Evolutionary conservation across 2,113 vertebrate species (phyloP), one percentile per base, ranked within the genome.

Genomic region (Nerophis lumbriciformis): DNA sequence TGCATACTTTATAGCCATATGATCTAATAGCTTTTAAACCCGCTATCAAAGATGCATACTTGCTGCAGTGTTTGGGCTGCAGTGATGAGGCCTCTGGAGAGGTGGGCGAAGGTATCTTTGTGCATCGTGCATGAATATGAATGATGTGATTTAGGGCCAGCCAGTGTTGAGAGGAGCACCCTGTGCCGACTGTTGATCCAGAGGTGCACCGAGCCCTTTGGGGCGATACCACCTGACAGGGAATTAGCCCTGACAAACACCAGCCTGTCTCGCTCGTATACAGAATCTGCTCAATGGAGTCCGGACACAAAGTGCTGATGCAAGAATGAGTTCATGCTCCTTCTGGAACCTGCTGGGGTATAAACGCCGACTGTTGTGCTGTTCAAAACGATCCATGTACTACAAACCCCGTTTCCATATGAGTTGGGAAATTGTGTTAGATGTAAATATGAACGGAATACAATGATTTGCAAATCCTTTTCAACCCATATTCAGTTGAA

Each of bases 71-170:
- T 73, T 81, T 77, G 55, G 63, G 79, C 68, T 85, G 64, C 69
- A 69, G 84, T 77, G 83, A 83, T 78, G 69, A 81, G 74, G 71
- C 76, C 81, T 83, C 79, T 68, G 71, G 79, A 83, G 81, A 83
- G 53, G 63, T n/a, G 44, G 65, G 65, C 42, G 58, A 57, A 47
- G 56, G 59, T 66, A 70, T 79, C 59, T 70, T 14, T 75, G 68
- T 77, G 56, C 60, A 59, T 62, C 47, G 49, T 58, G 38, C 19
- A 38, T 72, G 59, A 53, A 66, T 73, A 19, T 71, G 59, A 70
- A 66, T 72, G 35, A 71, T 66, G 48, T 48, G 48, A 78, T 72
- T 72, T 35, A 51, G 68, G 66, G 70, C 61, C 66, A 51, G 35
- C 55, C 4, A 16, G 67, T 19, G 65, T 54, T 54, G 28, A 39